These are phyloP conservation scores for Pseudachorutes palmiensis DNA, from an alignment of 1,140 invertebrate species.

Conservation along the genomic window DNA sequence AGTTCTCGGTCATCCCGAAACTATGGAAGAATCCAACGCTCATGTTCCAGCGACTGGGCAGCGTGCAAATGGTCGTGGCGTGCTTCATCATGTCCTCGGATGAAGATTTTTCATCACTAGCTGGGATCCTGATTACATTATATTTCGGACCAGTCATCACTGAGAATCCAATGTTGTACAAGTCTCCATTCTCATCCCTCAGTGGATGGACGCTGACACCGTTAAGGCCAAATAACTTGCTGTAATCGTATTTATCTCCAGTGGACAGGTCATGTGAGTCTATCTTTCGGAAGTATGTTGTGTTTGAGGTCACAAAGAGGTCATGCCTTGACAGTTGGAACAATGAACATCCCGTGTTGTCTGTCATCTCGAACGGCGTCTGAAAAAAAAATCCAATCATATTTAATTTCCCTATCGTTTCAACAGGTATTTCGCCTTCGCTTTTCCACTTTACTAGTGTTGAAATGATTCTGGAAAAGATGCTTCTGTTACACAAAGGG, in stretches of 20 bases:
- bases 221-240: slow-evolving; percentile 39
- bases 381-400: too few relatives aligned
- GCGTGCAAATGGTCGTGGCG: slow-evolving; percentile 39
- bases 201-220: slow-evolving; percentile 43
- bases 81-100: slow-evolving; percentile 37
- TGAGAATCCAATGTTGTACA: slow-evolving; percentile 31
- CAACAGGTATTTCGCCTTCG: neutral
- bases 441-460: slow-evolving; percentile 37
- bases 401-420: too few relatives aligned
- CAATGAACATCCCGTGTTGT: slow-evolving; percentile 42
- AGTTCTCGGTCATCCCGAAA: slow-evolving; percentile 51
- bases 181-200: slow-evolving; percentile 20
- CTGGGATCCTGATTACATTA: slow-evolving; percentile 40
- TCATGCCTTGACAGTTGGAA: slow-evolving; percentile 41
- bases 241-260: slow-evolving; percentile 39
- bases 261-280: slow-evolving; percentile 15
- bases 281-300: slow-evolving; percentile 28
- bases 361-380: slow-evolving; percentile 43
- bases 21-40: slow-evolving; percentile 47
- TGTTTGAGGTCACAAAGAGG: slow-evolving; percentile 20
- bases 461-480: slow-evolving; percentile 42
- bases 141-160: slow-evolving; percentile 37
- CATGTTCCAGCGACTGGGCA: slow-evolving; percentile 43
- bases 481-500: slow-evolving; percentile 43
- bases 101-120: slow-evolving; percentile 14